Conservation (phyloP, 2,888 invertebrate genomes). For the Dendrolimus houi region DNA sequence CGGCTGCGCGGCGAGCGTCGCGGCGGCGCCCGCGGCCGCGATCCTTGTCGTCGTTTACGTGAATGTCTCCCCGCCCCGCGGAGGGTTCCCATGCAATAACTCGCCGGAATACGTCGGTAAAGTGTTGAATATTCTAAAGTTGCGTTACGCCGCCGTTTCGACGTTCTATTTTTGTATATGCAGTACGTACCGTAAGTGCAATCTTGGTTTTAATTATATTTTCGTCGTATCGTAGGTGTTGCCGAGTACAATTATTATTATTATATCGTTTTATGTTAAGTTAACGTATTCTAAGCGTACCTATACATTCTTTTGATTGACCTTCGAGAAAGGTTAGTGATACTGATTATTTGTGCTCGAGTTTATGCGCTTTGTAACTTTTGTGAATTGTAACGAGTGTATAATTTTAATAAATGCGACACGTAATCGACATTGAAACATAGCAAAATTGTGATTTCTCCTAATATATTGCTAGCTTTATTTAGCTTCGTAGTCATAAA, state of each 20-base stretch:
- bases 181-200: slow-evolving; percentile 49
- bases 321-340: slow-evolving; percentile 75
- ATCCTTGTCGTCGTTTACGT: slow-evolving; percentile 13
- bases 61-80: slow-evolving; percentile 21
- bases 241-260: slow-evolving; percentile 63
- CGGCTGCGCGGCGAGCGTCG: slow-evolving; percentile 17
- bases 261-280: slow-evolving; percentile 59
- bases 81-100: slow-evolving; percentile 51
- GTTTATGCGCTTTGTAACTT: slow-evolving; percentile 51
- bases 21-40: slow-evolving; percentile 14
- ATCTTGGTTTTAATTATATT: slow-evolving; percentile 39
- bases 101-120: slow-evolving; percentile 49
- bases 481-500: slow-evolving; percentile 66
- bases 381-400: slow-evolving; percentile 45
- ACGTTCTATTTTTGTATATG: slow-evolving; percentile 31
- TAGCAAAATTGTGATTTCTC: slow-evolving; percentile 63
- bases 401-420: slow-evolving; percentile 46
- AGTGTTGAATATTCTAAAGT: slow-evolving; percentile 67
- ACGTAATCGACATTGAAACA: slow-evolving; percentile 45
- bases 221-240: slow-evolving; percentile 50
- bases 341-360: slow-evolving; percentile 62
- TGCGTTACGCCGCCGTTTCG: slow-evolving; percentile 42
- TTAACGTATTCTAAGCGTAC: slow-evolving; percentile 68
- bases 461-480: slow-evolving; percentile 56
- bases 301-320: slow-evolving; percentile 75